These are phyloP conservation scores for Aspiorhynchus laticeps DNA, from an alignment of 2,113 vertebrate species.

Conservation along the genomic window DNA sequence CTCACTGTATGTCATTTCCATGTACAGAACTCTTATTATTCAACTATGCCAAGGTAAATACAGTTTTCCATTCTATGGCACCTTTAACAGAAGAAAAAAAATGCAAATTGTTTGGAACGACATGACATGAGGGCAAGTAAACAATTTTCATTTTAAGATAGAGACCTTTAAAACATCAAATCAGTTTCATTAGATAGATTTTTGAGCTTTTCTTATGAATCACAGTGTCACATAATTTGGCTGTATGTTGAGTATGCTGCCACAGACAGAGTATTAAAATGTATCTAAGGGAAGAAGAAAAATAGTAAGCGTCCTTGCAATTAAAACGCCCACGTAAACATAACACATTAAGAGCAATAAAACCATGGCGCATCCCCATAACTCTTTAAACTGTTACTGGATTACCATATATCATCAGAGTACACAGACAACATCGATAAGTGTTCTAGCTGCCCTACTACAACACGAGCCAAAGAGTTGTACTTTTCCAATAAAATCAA, in stretches of 20 bases:
- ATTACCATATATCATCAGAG: constrained; percentile 5
- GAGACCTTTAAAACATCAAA: neutral
- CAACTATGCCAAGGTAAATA: no score
- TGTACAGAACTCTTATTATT: no score
- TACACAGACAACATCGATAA: constrained; percentile 21
- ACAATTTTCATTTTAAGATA: neutral
- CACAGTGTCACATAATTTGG: neutral
- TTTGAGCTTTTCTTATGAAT: neutral
- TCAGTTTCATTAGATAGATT: neutral
- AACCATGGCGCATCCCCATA: constrained; percentile 13
- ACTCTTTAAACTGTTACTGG: constrained; percentile 34
- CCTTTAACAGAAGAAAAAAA: neutral
- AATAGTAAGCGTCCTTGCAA: constrained; percentile 12
- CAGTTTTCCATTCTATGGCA: no score
- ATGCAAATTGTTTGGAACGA: neutral
- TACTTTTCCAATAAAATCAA: neutral
- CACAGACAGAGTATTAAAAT: neutral
- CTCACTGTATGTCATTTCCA: no score
- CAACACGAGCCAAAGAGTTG: neutral
- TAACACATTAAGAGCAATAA: constrained; percentile 12
- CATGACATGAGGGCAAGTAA: neutral
- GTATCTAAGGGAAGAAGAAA: neutral
- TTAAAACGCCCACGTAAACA: constrained; percentile 16
- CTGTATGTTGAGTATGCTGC: neutral
- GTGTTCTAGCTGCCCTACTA: neutral